Base-by-base conservation (phyloP, 2,113 vertebrate genomes). In the Uria aalge region DNA sequence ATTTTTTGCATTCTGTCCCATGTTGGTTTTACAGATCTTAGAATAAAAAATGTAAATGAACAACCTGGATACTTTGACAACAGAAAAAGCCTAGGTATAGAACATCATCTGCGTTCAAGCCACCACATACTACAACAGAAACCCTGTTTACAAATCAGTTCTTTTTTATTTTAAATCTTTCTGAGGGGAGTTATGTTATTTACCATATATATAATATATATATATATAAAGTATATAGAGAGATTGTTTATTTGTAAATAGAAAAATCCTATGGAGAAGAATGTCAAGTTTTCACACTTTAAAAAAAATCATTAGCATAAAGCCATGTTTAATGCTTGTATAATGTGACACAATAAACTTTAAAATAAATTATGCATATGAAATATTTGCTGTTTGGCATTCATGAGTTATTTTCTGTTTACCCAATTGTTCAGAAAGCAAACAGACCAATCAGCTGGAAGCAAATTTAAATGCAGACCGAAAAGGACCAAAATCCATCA, bases 161-260 rank as follows among this genome's bases (percentile, higher is more conserved):
- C 43, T 95, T 96, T 93, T 97, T 97, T 95, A 97, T 97, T 98
- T 98, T 96, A 90, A 97, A 97, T 97, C 94, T 98, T 98, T 98
- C 96, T 95, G 97, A 97, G 63, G 85, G 97, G 85, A 97, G 86
- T 97, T 96, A 96, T 72, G 92, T 97, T 97, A 96, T 97, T 97
- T 97, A 97, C 92, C 95, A 95, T 97, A 98, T 94, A 97, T 94
- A 95, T 84, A 19, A 85, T 94, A 98, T 97, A 85, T 96, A 98
- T 97, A 95, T 97, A 97, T 98, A 98, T 95, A 98, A 96, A 98
- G 94, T 98, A 97, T 95, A 97, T 94, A 98, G 75, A 96, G 85
- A 97, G 90, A 98, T 96, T 98, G 98, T 98, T 98, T 98, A 98
- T 97, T 96, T 99, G 98, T 99, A 98, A 98, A 99, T 99, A 99